Conservation (phyloP, 2,888 invertebrate species). For the Leptura quadrifasciata region DNA sequence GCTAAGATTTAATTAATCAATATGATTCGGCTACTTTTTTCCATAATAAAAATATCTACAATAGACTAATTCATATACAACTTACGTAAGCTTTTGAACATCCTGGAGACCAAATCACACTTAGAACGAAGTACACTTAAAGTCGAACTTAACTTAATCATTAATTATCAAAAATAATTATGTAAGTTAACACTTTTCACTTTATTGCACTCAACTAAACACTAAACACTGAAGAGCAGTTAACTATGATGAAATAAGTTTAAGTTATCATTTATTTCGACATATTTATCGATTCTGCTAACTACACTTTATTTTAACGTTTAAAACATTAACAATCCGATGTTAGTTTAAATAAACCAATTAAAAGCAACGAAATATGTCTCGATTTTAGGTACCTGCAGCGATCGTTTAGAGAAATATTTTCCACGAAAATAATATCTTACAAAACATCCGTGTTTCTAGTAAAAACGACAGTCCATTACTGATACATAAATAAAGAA, state of each 20-base stretch:
- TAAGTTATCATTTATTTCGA: slow-evolving; percentile 14
- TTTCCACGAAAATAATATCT: slow-evolving; percentile 8
- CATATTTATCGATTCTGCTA: slow-evolving; percentile 14
- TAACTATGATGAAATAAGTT: slow-evolving; percentile 3
- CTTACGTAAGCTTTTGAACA: slow-evolving; percentile 24
- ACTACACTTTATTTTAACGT: not conserved
- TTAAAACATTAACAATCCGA: slow-evolving; percentile 5
- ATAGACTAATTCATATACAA: not conserved
- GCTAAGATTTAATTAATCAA: no score
- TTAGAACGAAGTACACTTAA: slow-evolving; percentile 6
- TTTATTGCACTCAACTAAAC: not conserved
- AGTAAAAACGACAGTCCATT: slow-evolving; percentile 12
- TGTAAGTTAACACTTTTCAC: not conserved
- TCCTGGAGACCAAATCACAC: slow-evolving; percentile 9
- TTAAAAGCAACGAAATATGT: not conserved
- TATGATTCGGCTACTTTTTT: no score
- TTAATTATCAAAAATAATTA: not conserved
- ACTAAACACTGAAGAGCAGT: not conserved
- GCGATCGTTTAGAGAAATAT: no score
- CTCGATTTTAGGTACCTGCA: not conserved
- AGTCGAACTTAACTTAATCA: not conserved
- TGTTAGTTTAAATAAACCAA: not conserved
- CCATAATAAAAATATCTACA: not conserved
- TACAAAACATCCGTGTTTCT: not conserved
- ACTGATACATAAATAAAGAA: slow-evolving; percentile 11